Base-by-base conservation (phyloP, 2,797 vertebrate genomes). In the Gadopsis marmoratus region DNA sequence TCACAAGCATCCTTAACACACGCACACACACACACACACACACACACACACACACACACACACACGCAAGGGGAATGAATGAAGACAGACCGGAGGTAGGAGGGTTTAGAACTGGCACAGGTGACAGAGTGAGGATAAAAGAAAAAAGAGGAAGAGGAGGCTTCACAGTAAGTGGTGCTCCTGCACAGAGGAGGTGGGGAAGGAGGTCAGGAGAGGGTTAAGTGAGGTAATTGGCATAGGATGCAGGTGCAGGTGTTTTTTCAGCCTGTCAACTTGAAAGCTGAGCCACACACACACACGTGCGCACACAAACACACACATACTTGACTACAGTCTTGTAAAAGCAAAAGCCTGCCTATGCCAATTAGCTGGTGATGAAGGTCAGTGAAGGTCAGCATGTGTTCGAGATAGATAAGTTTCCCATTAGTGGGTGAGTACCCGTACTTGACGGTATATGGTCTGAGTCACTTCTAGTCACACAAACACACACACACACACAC, bases 351-450 rank as follows among this genome's bases (percentile, higher is more conserved):
- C 71, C 85, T 79, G 76, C 78, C 81, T 82, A 72, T 13, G 63
- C 84, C 93, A 94, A 94, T 94, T 94, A 95, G 91, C 90, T 74
- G 74, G 62, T 78, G 84, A 72, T 89, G 89, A 94, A 93, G 93
- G 90, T 93, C 90, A 89, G 75, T 37, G 82, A 87, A 86, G 89
- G 91, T 92, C 86, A 71, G 64, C 4, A 85, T 90, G 84, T 95
- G 92, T 86, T 89, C 9, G 55, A 75, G 81, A 71, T 87, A 93
- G 93, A 94, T 94, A 94, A 93, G 90, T 92, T 90, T 88, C 83
- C 85, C 81, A 92, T 91, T 94, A 93, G 88, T 82, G 74, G 81
- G 43, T 59, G 63, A 87, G 83, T 74, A 86, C 83, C 80, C 90
- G 82, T 56, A 81, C 86, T 89, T 80, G 83, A 79, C 74, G 85